Percentiles rank a stretch among this genome's conserved stretches.
Conservation (phyloP, 2,888 invertebrate species). For the Zhengitettix transpicula region DNA sequence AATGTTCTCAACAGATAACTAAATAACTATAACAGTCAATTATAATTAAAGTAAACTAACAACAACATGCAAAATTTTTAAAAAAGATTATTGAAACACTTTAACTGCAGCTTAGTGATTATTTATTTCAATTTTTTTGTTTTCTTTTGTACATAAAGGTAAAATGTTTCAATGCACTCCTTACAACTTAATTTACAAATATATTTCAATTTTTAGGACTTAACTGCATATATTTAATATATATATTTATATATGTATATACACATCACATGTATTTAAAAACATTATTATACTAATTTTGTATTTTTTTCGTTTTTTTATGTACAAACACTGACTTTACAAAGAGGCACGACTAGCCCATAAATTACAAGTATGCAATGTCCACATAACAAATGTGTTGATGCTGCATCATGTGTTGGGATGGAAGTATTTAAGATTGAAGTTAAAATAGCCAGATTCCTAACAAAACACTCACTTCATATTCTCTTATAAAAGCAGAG, state of each 20-base stretch:
- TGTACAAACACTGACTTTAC: constrained; percentile 10
- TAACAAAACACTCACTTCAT: no score
- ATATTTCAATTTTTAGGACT: constrained; percentile 13
- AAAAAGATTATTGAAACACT: no score
- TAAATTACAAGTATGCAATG: not conserved
- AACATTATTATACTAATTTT: constrained; percentile 9
- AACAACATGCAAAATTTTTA: no score
- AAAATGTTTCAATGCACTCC: constrained; percentile 13
- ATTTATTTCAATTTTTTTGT: constrained; percentile 10
- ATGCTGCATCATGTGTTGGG: no score
- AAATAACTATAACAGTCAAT: no score
- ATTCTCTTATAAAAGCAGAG: no score
- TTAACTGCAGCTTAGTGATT: not conserved
- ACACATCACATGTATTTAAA: constrained; percentile 12
- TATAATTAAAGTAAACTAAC: no score
- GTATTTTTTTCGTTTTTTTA: constrained; percentile 5
- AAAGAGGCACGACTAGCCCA: not conserved
- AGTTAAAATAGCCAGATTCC: no score
- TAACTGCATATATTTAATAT: constrained; percentile 12
- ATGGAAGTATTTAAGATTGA: no score
- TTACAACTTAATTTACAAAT: constrained; percentile 15
- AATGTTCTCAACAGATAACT: no score
- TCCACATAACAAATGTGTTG: constrained; percentile 3
- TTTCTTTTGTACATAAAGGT: constrained; percentile 13
- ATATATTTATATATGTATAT: constrained; percentile 5